Conservation (phyloP, 2,797 vertebrate species). For the Epinephelus awoara region DNA sequence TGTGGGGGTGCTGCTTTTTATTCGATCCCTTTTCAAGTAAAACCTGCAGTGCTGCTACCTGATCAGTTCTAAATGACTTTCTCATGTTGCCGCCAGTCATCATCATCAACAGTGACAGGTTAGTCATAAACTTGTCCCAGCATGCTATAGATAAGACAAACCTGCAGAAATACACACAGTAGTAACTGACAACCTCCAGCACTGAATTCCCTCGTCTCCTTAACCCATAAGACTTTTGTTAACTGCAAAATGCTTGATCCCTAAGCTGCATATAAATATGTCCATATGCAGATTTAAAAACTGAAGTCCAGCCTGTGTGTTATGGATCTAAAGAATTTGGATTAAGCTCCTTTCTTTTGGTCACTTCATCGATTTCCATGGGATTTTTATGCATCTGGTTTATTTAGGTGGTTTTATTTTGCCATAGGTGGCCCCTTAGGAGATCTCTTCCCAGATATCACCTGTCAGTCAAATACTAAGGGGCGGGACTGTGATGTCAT, state of each 20-base stretch:
- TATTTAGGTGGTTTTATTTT: background rate
- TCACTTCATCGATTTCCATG: background rate
- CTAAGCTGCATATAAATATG: background rate
- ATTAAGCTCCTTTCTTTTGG: background rate
- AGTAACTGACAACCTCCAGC: conserved; percentile 32
- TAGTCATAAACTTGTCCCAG: conserved; percentile 26
- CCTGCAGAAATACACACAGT: conserved; percentile 25
- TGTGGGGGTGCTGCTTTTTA: conserved; percentile 18
- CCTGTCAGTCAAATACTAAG: conserved; percentile 20
- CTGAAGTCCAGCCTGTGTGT: background rate
- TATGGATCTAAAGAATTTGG: background rate
- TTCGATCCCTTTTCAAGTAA: background rate
- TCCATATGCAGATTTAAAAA: background rate
- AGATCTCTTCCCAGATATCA: background rate
- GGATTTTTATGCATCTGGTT: background rate
- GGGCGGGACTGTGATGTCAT: conserved; percentile 25
- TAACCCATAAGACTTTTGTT: conserved; percentile 5
- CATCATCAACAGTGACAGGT: conserved; percentile 25
- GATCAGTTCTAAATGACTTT: conserved; percentile 16
- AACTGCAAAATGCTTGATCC: background rate
- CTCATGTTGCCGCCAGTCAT: conserved; percentile 29
- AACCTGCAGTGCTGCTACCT: conserved; percentile 25
- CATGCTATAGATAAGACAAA: conserved; percentile 41
- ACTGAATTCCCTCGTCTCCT: background rate
- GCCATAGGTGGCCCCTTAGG: background rate